These are phyloP conservation scores for Aurelia aurita complex sp. Pacific DNA, from an alignment of 30 jellyfish, hydroid and myxozoan genomes.

Conservation along the genomic window DNA sequence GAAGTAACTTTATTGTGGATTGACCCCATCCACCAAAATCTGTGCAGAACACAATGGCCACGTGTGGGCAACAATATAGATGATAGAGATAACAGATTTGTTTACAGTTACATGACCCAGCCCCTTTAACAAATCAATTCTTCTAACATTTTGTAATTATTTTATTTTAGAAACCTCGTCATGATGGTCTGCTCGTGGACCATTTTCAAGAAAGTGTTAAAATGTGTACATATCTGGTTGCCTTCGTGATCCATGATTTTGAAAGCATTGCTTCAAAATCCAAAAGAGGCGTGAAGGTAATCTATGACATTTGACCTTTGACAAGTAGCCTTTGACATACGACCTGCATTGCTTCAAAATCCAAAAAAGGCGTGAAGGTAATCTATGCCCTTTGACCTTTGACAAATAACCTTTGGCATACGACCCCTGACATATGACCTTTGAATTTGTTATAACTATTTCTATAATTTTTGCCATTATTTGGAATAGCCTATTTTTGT, in stretches of 20 bases:
- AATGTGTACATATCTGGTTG: conserved; percentile 97
- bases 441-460: neutral
- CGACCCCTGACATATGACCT: neutral
- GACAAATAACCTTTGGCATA: neutral
- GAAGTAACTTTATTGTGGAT: too few species aligned
- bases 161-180: conserved; percentile 33
- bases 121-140: too few species aligned
- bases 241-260: conserved; percentile 92
- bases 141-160: neutral
- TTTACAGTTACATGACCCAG: too few species aligned
- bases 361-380: too few species aligned
- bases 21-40: too few species aligned
- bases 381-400: neutral
- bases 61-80: too few species aligned
- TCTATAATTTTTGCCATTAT: too few species aligned
- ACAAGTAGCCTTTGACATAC: too few species aligned
- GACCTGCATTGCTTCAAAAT: neutral
- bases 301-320: neutral
- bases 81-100: too few species aligned
- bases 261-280: conserved; percentile 64
- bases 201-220: conserved; percentile 86
- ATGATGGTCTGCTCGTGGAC: conserved; percentile 81
- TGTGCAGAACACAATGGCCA: too few species aligned
- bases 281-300: conserved; percentile 64
- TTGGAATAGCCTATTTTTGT: too few species aligned